These are phyloP conservation scores for Uloborus plumipes DNA, from an alignment of 2,888 invertebrate genomes.

Conservation along the genomic window DNA sequence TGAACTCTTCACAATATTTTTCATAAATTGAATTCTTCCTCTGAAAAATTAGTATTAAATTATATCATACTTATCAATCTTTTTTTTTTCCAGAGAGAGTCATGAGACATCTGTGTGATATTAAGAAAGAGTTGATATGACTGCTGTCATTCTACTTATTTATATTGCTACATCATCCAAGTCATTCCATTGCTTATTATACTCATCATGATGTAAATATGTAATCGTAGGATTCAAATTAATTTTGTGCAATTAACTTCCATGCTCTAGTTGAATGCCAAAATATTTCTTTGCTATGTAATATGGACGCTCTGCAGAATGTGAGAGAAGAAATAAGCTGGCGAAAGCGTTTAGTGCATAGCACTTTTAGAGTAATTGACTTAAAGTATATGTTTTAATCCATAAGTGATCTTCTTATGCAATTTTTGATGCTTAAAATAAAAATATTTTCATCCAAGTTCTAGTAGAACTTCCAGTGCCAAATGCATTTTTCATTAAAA, in stretches of 20 bases:
- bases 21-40: too few relatives aligned
- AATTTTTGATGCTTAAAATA: too few relatives aligned
- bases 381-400: too few relatives aligned
- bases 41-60: too few relatives aligned
- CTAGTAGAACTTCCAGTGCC: too few relatives aligned
- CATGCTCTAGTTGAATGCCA: neutral
- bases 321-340: too few relatives aligned
- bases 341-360: too few relatives aligned
- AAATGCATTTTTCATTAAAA: too few relatives aligned
- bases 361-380: too few relatives aligned
- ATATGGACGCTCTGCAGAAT: constrained; percentile 28
- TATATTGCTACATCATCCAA: neutral
- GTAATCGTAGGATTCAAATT: neutral
- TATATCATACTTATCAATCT: neutral
- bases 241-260: neutral
- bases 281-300: constrained; percentile 11
- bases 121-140: neutral
- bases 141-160: constrained; percentile 5
- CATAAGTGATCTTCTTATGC: too few relatives aligned
- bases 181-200: neutral
- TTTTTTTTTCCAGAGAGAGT: constrained; percentile 53
- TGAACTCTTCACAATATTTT: too few relatives aligned
- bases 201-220: constrained; percentile 5
- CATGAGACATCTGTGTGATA: constrained; percentile 65
- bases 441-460: too few relatives aligned